A percentile compares a stretch with the other conserved stretches of the same genome.
These are phyloP conservation scores for Coleophora deauratella DNA, from an alignment of 2,888 invertebrate species.

Conservation along the genomic window DNA sequence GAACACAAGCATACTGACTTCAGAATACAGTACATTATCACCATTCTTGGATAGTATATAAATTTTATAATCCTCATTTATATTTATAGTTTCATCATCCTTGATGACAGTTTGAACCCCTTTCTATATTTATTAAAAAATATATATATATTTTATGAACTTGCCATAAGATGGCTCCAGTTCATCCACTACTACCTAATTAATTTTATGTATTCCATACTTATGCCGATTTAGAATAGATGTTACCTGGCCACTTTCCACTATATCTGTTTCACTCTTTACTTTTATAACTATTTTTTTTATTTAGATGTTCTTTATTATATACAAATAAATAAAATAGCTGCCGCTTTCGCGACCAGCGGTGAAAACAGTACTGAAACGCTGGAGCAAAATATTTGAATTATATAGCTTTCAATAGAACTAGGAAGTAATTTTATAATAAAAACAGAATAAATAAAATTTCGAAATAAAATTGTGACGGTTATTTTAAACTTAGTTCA, in stretches of 20 bases:
- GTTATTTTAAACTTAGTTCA: slow-evolving; percentile 18
- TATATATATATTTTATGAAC: slow-evolving; percentile 4
- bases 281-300: slow-evolving; percentile 15
- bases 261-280: slow-evolving; percentile 21
- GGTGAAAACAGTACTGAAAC: slow-evolving; percentile 34
- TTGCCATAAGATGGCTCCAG: not conserved
- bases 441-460: slow-evolving; percentile 1
- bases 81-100: slow-evolving; percentile 3
- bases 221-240: slow-evolving; percentile 14
- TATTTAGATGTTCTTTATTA: slow-evolving; percentile 33
- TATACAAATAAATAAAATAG: slow-evolving; percentile 18
- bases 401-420: slow-evolving; percentile 29
- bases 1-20: slow-evolving; percentile 26
- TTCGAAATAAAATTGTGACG: not conserved
- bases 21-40: not conserved
- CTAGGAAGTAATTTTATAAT: slow-evolving; percentile 1
- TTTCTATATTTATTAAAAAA: too few species aligned
- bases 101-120: too few species aligned
- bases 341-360: slow-evolving; percentile 62
- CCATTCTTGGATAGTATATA: not conserved
- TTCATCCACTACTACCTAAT: too few species aligned
- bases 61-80: too few species aligned
- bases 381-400: slow-evolving; percentile 42
- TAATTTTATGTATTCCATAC: too few species aligned
- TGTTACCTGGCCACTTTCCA: slow-evolving; percentile 22